A percentile compares a stretch with the other conserved stretches of the same genome.
Evolutionary conservation across 1,140 invertebrate species (phyloP).

Genomic region (Teleopsis dalmanni): DNA sequence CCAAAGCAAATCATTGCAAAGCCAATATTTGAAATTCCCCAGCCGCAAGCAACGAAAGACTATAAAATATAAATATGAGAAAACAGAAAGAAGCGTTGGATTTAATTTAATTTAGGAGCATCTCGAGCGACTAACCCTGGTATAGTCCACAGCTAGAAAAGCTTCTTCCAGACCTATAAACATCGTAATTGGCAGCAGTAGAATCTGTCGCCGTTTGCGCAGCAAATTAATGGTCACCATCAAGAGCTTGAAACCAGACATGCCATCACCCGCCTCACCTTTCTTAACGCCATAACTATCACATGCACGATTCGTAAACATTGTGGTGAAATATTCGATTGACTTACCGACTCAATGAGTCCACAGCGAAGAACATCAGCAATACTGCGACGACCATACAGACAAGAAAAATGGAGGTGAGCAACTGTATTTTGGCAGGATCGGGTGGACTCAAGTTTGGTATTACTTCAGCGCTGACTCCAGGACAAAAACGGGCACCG

Average conservation of each 20-base stretch:
- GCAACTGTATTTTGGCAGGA: conserved; percentile 62
- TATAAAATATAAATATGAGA: conserved; percentile 36
- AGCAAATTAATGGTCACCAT: conserved; percentile 71
- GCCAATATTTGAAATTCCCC: conserved; percentile 83
- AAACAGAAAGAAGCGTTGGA: not conserved
- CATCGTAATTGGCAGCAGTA: conserved; percentile 85
- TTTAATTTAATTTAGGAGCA: not conserved
- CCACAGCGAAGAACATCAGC: conserved; percentile 73
- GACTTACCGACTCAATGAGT: conserved; percentile 67
- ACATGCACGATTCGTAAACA: not conserved
- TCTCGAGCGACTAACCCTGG: conserved; percentile 56
- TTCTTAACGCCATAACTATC: conserved; percentile 34
- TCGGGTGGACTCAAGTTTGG: conserved; percentile 62
- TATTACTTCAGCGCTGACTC: conserved; percentile 48
- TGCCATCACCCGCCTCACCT: conserved; percentile 29
- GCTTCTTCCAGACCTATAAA: conserved; percentile 92
- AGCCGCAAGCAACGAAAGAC: conserved; percentile 83
- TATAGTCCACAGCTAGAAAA: conserved; percentile 84
- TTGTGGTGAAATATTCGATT: not conserved
- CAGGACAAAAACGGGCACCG: conserved; percentile 68
- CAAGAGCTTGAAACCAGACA: conserved; percentile 58
- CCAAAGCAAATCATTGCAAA: conserved; percentile 90
- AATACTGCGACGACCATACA: conserved; percentile 69
- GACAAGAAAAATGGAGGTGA: conserved; percentile 74
- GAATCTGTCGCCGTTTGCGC: conserved; percentile 66